Base-by-base conservation (phyloP, 2,113 vertebrate genomes). In the Lampris incognitus region DNA sequence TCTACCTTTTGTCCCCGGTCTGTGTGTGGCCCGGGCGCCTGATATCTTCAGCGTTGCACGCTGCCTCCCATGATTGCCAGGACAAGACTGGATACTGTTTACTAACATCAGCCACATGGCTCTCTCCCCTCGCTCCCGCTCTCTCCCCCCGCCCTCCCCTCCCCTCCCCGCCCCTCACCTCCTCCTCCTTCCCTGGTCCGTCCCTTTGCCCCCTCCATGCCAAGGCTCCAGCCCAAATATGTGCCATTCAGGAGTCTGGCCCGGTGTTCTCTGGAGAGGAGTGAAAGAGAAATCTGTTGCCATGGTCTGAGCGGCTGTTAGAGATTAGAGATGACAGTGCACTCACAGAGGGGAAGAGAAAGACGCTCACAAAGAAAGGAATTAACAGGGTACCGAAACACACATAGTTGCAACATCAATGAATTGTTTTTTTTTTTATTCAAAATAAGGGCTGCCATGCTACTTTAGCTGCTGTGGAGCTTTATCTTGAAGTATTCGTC, bases 71-170 rank as follows among this genome's bases (percentile, higher is more conserved):
- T 84, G 87, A 92, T 24, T 88, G 91, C 92, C 93, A 92, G 92
- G 87, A 92, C 88, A 92, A 90, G 92, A 93, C 94, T 76, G 93
- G 95, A 95, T 94, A 89, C 84, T 97, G 96, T 98, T 97, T 98
- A 96, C 97, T 93, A 96, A 97, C 96, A 97, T 91, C 89, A 82
- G 94, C 94, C 96, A 94, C 97, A 96, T 95, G 95, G 95, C 94
- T 89, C 48, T 70, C 91, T 91, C 92, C 91, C 89, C 89, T 76
- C 80, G 79, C 78, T 10, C 86, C 76, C 46, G 54, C 58, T 40
- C 66, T 48, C 62, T 9, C 49, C 61, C 13, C 54, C 86, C 84
- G 87, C 78, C 77, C 82, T 78, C 9, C 62, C 58, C 41, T 10
- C 72, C 80, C 84, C 91, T 90, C 90, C 92, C 86, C 84, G 89